Conservation (phyloP, 2,888 invertebrate genomes). For the Lobophora halterata region DNA sequence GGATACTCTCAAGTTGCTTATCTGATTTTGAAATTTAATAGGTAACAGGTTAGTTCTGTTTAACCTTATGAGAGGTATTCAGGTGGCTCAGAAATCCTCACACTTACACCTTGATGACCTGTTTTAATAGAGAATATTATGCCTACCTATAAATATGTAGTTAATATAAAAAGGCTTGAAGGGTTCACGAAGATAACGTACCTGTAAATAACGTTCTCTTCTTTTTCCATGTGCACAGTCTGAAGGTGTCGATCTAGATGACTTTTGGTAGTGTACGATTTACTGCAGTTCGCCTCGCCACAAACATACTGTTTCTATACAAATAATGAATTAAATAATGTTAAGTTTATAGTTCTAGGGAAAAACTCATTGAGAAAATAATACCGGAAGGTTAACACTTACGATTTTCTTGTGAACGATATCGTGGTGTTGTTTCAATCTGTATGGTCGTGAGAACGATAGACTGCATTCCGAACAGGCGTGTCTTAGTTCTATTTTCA, state of each 20-base stretch:
- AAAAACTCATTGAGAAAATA: not conserved
- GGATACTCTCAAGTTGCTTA: too few relatives aligned
- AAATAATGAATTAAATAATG: slow-evolving; percentile 20
- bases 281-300: slow-evolving; percentile 77
- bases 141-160: too few relatives aligned
- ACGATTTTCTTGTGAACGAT: slow-evolving; percentile 80
- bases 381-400: too few relatives aligned
- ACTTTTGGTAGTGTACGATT: slow-evolving; percentile 81
- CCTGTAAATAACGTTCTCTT: slow-evolving; percentile 54
- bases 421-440: slow-evolving; percentile 81
- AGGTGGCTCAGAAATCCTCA: too few relatives aligned
- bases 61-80: too few relatives aligned
- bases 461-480: slow-evolving; percentile 66
- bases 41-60: too few relatives aligned
- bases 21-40: too few relatives aligned
- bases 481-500: slow-evolving; percentile 53
- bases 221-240: slow-evolving; percentile 61
- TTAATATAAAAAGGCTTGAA: too few relatives aligned
- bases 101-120: too few relatives aligned
- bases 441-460: slow-evolving; percentile 74
- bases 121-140: too few relatives aligned
- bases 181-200: too few relatives aligned
- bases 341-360: slow-evolving; percentile 2
- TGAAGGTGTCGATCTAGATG: slow-evolving; percentile 82
- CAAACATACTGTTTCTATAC: slow-evolving; percentile 82